Evolutionary conservation across 2,113 vertebrate species (phyloP).

Genomic region (Crocuta crocuta): DNA sequence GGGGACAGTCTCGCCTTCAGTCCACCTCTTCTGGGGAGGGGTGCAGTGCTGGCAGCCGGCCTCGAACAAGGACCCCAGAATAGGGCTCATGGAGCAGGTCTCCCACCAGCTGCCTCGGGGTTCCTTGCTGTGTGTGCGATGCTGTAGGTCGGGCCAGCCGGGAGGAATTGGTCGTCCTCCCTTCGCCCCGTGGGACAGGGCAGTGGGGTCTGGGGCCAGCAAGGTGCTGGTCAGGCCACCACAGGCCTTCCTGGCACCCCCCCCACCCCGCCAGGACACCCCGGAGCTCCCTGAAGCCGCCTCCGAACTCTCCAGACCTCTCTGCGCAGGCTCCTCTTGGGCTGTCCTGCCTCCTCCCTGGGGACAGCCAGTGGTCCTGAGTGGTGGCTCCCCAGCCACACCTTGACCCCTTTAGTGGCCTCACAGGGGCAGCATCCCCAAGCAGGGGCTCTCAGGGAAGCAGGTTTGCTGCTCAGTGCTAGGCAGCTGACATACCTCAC

Average conservation of each 20-base stretch:
- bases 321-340: background rate
- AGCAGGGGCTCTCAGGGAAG: background rate
- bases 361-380: background rate
- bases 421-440: background rate
- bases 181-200: background rate
- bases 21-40: background rate
- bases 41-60: background rate
- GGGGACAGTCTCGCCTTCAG: background rate
- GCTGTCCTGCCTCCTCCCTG: fast-evolving
- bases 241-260: background rate
- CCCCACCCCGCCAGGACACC: no score
- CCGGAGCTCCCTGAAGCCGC: background rate
- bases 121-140: fast-evolving
- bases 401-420: background rate
- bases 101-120: background rate
- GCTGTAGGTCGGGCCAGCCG: background rate
- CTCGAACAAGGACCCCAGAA: background rate
- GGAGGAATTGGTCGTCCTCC: background rate
- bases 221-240: background rate
- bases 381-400: background rate
- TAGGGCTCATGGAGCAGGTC: background rate
- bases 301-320: background rate
- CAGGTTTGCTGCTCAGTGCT: background rate
- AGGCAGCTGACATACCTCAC: background rate
- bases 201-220: background rate